Percentiles rank a stretch among this genome's conserved stretches.
phyloP scores from a whole-genome alignment of 1,140 invertebrate species.

The Lasioglossum albipes region DNA sequence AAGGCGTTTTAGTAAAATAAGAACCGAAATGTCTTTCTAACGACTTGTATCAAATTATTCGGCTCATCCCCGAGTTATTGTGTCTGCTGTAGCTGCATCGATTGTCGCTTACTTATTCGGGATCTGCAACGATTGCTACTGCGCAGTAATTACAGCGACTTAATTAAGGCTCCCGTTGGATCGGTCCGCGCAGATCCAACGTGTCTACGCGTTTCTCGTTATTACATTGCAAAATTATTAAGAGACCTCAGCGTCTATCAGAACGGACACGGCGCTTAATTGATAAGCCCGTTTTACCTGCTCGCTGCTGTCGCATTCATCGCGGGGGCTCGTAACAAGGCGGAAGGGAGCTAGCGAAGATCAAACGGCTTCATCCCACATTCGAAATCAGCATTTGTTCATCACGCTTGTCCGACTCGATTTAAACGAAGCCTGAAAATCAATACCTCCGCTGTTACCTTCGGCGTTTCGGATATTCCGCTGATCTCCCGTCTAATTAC shows the following conservation, averaged over 20 bases:
- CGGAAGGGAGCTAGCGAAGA: constrained; percentile 30
- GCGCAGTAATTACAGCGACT: background rate
- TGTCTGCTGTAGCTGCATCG: no score
- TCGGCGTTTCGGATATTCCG: constrained; percentile 36
- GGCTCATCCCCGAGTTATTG: no score
- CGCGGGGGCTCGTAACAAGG: constrained; percentile 42
- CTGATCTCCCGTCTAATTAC: constrained; percentile 26
- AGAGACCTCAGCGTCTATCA: background rate
- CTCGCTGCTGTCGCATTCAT: background rate
- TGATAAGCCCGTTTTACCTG: constrained; percentile 38
- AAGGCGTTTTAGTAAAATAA: no score
- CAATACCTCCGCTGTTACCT: constrained; percentile 45
- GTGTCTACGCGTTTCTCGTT: background rate
- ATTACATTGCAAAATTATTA: background rate
- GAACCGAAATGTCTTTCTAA: background rate
- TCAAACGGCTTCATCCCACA: constrained; percentile 60
- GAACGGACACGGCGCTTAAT: background rate
- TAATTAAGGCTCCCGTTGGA: no score
- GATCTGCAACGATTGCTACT: no score
- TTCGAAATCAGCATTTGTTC: constrained; percentile 51
- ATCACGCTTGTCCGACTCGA: constrained; percentile 66
- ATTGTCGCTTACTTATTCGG: no score
- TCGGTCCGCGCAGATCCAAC: no score
- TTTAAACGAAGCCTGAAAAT: constrained; percentile 55
- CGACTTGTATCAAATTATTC: background rate